Conservation (phyloP, 1,140 invertebrate species). For the Manduca sexta region DNA sequence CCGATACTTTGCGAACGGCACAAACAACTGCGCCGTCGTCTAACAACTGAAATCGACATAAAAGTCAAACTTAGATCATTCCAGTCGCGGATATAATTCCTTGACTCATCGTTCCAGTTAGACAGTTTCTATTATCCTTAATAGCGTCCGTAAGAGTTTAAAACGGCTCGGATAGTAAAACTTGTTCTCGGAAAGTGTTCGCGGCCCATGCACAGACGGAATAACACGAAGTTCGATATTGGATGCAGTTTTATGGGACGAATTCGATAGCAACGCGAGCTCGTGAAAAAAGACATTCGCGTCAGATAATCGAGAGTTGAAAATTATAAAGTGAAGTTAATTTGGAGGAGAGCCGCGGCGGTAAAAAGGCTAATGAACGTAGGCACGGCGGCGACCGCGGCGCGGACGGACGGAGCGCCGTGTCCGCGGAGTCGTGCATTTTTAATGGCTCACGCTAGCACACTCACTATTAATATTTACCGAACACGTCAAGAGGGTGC, state of each 20-base stretch:
- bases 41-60: conserved; percentile 17
- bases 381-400: conserved; percentile 5
- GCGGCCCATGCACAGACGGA: conserved; percentile 43
- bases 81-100: conserved; percentile 51
- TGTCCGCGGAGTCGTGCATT: conserved; percentile 68
- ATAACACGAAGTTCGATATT: conserved; percentile 54
- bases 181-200: conserved; percentile 58
- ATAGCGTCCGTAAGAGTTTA: conserved; percentile 66
- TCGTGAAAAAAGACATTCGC: conserved; percentile 20
- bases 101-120: conserved; percentile 53
- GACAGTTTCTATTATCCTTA: conserved; percentile 69
- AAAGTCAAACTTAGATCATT: conserved; percentile 60
- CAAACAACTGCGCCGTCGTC: background rate
- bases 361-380: conserved; percentile 62
- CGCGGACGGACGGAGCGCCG: conserved; percentile 21
- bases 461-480: conserved; percentile 72
- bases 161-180: conserved; percentile 64
- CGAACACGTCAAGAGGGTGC: conserved; percentile 73
- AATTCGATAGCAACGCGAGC: conserved; percentile 52
- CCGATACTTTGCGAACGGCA: background rate
- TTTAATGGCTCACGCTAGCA: conserved; percentile 69
- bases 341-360: conserved; percentile 31
- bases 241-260: conserved; percentile 59
- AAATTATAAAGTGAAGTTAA: conserved; percentile 20
- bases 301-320: conserved; percentile 8